Percentiles rank a stretch among this genome's conserved stretches.
Evolutionary conservation across 2,113 vertebrate genomes (phyloP).

Genomic region (Hemicordylus capensis): DNA sequence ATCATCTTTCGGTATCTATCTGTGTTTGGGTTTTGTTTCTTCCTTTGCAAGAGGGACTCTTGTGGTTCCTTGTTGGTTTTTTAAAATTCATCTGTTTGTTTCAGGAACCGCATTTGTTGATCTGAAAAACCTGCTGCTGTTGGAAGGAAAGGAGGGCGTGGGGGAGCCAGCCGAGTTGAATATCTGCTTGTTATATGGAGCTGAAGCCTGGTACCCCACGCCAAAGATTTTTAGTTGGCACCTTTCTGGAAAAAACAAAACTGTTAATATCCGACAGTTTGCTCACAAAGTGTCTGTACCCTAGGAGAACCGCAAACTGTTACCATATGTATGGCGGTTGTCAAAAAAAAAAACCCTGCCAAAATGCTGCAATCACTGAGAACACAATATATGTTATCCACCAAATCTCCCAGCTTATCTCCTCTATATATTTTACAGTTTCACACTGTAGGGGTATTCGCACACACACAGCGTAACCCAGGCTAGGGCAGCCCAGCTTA

Average conservation of each 20-base stretch:
- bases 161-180: neutral
- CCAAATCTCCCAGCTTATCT: neutral
- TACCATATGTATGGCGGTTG: neutral
- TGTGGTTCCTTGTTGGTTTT: neutral
- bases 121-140: neutral
- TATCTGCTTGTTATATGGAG: neutral
- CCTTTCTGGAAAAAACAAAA: conserved; percentile 26
- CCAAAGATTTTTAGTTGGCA: neutral
- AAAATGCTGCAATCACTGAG: neutral
- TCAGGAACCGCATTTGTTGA: neutral
- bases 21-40: neutral
- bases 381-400: neutral
- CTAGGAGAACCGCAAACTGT: conserved; percentile 7
- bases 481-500: too few relatives aligned
- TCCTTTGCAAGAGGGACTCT: neutral
- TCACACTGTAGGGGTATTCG: too few relatives aligned
- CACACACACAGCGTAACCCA: too few relatives aligned
- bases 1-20: neutral
- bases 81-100: neutral
- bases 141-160: neutral
- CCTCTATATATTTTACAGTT: neutral
- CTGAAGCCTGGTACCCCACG: neutral
- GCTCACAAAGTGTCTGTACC: conserved; percentile 9
- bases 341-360: conserved; percentile 14
- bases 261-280: neutral